Base-by-base conservation (phyloP, 2,888 invertebrate genomes). In the Lordiphosa andalusiaca region DNA sequence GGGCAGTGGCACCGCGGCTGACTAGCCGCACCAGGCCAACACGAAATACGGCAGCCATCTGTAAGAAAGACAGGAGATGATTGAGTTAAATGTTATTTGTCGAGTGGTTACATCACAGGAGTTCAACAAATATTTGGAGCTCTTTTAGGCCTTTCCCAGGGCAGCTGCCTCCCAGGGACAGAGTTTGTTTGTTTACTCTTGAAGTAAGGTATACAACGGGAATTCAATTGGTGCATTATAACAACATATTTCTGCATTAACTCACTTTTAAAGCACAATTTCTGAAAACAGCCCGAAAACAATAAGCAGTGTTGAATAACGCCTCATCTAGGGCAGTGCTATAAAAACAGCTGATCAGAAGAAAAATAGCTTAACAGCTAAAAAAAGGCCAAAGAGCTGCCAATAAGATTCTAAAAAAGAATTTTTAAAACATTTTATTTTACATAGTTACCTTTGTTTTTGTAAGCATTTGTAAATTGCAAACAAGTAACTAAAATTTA, bases 11-110 rank as follows among this genome's bases (percentile, higher is more conserved):
- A 50, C 69, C 63, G 50, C 87, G 86, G 56, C 84, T 77, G 50
- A 75, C 67, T 6, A 89, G 68, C 48, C 89, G 87, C 58, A 82
- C 74, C 19, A 89, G 58, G 57, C 90, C 89, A 53, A 90, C 84
- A 66, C 90, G 89, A 52, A 90, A 80, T 57, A 90, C 88, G 72
- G 89, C 86, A 77, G 90, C 82, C 90, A 90, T 90, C 33, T 30
- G 62, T 78, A 30, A 30, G 30, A 30, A 10, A 3, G 30, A 9
- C 3, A 4, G 30, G 9, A 10, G 4, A 9, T 30, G 30, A 30
- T 30, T 30, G 7, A 30, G 3, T 25, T 25, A 6, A 6, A 1
- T 25, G 25, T 25, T 25, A 7, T 16, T 39, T 19, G 40, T 10
- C 10, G 44, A 16, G 44, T 40, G 47, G 65, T 66, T 66, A 66